Percentiles rank a stretch among this genome's conserved stretches.
Conservation (phyloP, 2,888 invertebrate species). For the Dryobotodes eremita region DNA sequence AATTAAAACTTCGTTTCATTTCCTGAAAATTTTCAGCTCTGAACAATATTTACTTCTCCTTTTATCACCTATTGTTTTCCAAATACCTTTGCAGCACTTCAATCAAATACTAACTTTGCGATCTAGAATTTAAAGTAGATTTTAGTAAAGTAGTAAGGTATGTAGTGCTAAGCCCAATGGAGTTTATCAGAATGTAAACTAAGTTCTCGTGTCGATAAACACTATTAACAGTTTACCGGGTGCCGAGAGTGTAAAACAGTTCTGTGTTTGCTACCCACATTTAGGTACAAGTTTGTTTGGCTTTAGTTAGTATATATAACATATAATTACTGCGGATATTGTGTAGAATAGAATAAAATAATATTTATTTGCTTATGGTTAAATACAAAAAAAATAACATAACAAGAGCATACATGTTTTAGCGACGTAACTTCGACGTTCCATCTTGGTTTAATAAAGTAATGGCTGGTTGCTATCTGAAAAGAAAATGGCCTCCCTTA, state of each 20-base stretch:
- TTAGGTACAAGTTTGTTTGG: slow-evolving; percentile 18
- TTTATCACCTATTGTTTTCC: slow-evolving; percentile 72
- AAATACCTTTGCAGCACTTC: slow-evolving; percentile 19
- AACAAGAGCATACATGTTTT: too few relatives aligned
- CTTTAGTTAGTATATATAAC: background rate
- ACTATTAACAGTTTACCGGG: slow-evolving; percentile 48
- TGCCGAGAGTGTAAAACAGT: slow-evolving; percentile 34
- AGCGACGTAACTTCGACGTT: too few relatives aligned
- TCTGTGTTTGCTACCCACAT: slow-evolving; percentile 21
- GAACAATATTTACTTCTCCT: slow-evolving; percentile 54
- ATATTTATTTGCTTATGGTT: too few relatives aligned
- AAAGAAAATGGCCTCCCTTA: background rate
- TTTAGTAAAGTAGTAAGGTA: slow-evolving; percentile 25
- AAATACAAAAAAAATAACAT: too few relatives aligned
- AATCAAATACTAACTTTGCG: slow-evolving; percentile 31
- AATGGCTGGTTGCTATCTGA: background rate
- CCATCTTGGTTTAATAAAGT: background rate
- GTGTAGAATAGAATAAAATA: background rate
- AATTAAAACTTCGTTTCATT: slow-evolving; percentile 60
- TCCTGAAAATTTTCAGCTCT: slow-evolving; percentile 61
- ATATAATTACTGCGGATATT: slow-evolving; percentile 20
- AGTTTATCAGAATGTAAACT: slow-evolving; percentile 71
- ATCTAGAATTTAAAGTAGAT: slow-evolving; percentile 26
- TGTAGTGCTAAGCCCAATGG: slow-evolving; percentile 38
- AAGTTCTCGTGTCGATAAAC: slow-evolving; percentile 59